Percentiles rank a stretch among this genome's conserved stretches.
These are phyloP conservation scores for Antrozous pallidus DNA, from an alignment of 2,797 vertebrate genomes.

Conservation along the genomic window DNA sequence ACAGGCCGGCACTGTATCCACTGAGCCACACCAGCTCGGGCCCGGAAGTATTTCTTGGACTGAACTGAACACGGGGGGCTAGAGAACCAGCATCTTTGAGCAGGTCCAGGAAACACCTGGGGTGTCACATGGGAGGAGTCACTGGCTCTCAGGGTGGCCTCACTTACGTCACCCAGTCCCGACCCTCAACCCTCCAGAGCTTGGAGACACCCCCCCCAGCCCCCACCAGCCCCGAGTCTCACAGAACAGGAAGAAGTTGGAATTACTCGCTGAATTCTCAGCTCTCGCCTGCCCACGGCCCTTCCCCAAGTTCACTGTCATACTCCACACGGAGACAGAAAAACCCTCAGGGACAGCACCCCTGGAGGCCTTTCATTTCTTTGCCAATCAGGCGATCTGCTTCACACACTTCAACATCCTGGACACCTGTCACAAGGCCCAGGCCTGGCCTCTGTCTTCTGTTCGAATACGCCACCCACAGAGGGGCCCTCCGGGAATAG, in stretches of 20 bases:
- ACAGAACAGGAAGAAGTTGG: not conserved
- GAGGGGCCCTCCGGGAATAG: conserved; percentile 80
- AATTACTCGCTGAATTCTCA: not conserved
- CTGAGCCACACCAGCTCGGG: too few species aligned
- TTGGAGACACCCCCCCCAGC: not conserved
- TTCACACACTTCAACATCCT: conserved; percentile 83
- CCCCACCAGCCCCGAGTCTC: too few species aligned
- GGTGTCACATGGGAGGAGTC: not conserved
- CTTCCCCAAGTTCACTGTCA: conserved; percentile 10
- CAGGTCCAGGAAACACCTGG: not conserved
- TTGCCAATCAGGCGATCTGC: too few species aligned
- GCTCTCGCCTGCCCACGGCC: not conserved
- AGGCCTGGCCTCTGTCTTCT: conserved; percentile 82
- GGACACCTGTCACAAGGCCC: conserved; percentile 84
- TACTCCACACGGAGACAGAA: conserved; percentile 20
- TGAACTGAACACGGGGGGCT: not conserved
- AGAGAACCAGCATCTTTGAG: not conserved
- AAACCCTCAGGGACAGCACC: conserved; percentile 64
- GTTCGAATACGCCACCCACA: conserved; percentile 82
- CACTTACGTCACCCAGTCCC: accelerated
- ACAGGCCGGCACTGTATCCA: too few species aligned
- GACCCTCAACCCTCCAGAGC: not conserved
- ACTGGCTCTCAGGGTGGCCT: not conserved
- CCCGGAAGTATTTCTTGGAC: not conserved
- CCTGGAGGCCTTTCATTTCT: conserved; percentile 81